Base-by-base conservation (phyloP, 2,888 invertebrate genomes). In the Pollenia griseotomentosa region DNA sequence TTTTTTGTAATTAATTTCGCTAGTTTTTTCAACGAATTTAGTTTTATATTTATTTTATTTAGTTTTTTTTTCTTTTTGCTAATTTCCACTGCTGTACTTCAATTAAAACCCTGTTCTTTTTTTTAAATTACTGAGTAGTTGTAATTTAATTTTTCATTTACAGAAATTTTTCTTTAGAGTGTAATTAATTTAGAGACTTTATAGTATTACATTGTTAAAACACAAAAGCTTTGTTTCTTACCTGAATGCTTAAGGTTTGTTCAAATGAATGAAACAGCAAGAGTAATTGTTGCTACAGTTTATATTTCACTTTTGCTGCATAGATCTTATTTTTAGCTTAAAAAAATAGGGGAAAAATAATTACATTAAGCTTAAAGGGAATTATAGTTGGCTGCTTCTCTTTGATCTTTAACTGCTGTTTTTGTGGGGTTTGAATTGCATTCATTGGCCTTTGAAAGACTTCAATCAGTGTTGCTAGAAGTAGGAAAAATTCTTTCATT, bases 181-280 rank as follows among this genome's bases (percentile, higher is more conserved):
- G 63, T 65, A 79, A 83, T 86, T 86, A 80, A 80, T 80, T 83
- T 83, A 57, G 44, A 83, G 83, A 86, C 79, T 79, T 23, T 86
- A 51, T 79, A 19, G 79, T 70, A 71, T 63, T 71, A 71, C 55
- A 83, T 65, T 65, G 46, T 53, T 83, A 11, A 61, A 65, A 8
- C n/a, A 23, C 23, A 19, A 63, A 65, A 19, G 16, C 40, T 66
- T 65, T 46, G 19, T 81, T 73, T 51, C n/a, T 53, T 59, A 66
- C 5, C 51, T 53, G 63, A 75, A 75, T 68, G 61, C 55, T 44
- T 48, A 51, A 33, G 65, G 78, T 33, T 33, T 33, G 33, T 61
- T 10, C 59, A 66, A 79, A 78, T 73, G 53, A 70, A 71, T 73
- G 65, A 59, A 66, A 57, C 57, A 78, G 48, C 23, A 44, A 33